Conservation (phyloP, 2,797 vertebrate genomes). For the Coccyzus lansbergi region DNA sequence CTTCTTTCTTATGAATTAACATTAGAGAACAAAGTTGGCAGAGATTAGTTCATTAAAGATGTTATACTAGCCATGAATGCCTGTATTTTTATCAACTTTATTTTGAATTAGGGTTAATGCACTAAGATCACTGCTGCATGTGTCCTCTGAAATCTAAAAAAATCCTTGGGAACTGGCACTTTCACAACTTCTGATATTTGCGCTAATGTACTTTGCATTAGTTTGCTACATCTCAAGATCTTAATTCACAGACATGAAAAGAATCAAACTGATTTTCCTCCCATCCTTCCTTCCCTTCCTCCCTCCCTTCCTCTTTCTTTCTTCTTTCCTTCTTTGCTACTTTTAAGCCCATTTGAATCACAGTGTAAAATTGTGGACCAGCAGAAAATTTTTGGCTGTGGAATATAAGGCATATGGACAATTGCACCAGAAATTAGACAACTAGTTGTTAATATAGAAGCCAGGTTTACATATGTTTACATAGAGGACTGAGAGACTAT, state of each 20-base stretch:
- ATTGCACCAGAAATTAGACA: not conserved
- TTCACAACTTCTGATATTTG: not conserved
- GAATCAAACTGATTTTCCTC: not conserved
- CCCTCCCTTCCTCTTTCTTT: not conserved
- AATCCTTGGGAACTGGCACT: not conserved
- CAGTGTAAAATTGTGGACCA: not conserved
- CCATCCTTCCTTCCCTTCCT: not conserved
- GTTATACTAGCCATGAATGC: not conserved
- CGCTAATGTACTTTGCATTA: not conserved
- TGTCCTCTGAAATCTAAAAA: not conserved
- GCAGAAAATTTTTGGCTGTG: not conserved
- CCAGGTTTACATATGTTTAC: not conserved
- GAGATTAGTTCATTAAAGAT: not conserved
- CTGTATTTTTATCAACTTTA: not conserved
- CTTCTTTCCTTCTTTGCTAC: not conserved
- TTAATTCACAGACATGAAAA: not conserved
- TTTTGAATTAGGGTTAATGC: not conserved
- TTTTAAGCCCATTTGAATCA: not conserved
- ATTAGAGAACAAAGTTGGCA: not conserved
- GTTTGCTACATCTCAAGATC: not conserved
- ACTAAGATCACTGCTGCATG: not conserved
- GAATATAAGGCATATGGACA: not conserved
- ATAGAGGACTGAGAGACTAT: not conserved
- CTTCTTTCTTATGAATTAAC: conserved; percentile 13
- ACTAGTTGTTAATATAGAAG: not conserved